A percentile compares a stretch with the other conserved stretches of the same genome.
Evolutionary conservation across 2,113 vertebrate genomes (phyloP).

Genomic region (Probosciger aterrimus): DNA sequence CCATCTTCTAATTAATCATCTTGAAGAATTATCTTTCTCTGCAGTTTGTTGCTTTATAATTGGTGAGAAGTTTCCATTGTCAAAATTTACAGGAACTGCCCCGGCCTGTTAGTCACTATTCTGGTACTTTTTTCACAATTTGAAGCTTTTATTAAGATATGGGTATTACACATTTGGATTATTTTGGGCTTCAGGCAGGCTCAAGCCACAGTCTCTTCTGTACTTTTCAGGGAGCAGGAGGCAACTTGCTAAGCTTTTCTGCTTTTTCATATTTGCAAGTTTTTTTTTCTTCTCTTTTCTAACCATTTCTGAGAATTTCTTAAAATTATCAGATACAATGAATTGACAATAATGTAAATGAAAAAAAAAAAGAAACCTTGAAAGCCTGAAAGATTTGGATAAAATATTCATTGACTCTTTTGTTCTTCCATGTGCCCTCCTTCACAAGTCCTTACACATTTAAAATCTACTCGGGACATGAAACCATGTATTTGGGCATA

Average conservation of each 20-base stretch:
- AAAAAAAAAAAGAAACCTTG: background rate
- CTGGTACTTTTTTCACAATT: background rate
- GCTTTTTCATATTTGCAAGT: background rate
- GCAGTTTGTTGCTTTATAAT: background rate
- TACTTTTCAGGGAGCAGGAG: background rate
- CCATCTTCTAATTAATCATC: background rate
- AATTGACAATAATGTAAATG: background rate
- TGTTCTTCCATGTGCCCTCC: background rate
- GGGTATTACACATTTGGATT: background rate
- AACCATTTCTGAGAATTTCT: background rate
- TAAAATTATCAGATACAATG: background rate
- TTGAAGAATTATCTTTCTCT: background rate
- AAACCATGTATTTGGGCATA: background rate
- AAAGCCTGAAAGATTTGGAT: background rate
- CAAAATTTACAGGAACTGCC: background rate
- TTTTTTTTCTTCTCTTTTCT: background rate
- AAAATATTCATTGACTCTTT: background rate
- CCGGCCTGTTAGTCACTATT: background rate
- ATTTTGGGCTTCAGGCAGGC: background rate
- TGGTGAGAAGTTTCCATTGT: background rate
- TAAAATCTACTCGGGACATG: background rate
- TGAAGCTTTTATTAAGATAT: background rate
- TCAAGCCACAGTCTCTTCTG: background rate
- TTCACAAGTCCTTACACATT: background rate
- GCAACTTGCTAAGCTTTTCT: background rate